Conservation (phyloP, 1,140 invertebrate genomes). For the Drosophila teissieri region DNA sequence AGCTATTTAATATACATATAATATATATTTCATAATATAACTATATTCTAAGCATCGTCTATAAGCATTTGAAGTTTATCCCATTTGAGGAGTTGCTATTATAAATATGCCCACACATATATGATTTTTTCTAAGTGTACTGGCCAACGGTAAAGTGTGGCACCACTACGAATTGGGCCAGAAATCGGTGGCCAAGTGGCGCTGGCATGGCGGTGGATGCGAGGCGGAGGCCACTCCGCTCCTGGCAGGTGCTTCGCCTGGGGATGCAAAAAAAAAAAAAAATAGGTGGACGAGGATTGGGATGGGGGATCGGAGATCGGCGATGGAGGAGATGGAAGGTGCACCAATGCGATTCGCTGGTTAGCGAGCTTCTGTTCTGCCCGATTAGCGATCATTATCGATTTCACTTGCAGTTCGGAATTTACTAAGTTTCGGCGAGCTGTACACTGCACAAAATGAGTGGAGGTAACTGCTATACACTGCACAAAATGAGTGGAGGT, state of each 20-base stretch:
- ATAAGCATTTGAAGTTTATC: too few relatives aligned
- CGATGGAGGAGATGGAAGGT: background rate
- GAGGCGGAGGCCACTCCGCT: background rate
- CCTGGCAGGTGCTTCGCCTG: constrained; percentile 27
- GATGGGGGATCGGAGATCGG: background rate
- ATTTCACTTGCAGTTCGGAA: constrained; percentile 39
- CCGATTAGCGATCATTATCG: constrained; percentile 38
- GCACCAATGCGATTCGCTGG: constrained; percentile 6
- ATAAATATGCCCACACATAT: background rate
- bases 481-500: too few relatives aligned
- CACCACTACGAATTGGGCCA: constrained; percentile 58
- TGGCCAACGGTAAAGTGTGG: constrained; percentile 46
- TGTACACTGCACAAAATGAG: background rate
- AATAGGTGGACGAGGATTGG: background rate
- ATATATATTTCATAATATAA: too few relatives aligned
- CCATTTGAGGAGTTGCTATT: too few relatives aligned
- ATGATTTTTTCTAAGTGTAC: background rate
- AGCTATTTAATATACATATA: too few relatives aligned
- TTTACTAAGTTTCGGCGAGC: background rate
- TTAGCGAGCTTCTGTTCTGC: constrained; percentile 29
- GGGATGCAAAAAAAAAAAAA: background rate
- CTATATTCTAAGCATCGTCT: too few relatives aligned
- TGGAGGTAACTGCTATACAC: too few relatives aligned
- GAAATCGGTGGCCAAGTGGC: constrained; percentile 3
- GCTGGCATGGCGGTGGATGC: background rate